Evolutionary conservation across 2,888 invertebrate genomes (phyloP), one percentile per base, ranked within the genome.

Genomic region (Noctua janthe): DNA sequence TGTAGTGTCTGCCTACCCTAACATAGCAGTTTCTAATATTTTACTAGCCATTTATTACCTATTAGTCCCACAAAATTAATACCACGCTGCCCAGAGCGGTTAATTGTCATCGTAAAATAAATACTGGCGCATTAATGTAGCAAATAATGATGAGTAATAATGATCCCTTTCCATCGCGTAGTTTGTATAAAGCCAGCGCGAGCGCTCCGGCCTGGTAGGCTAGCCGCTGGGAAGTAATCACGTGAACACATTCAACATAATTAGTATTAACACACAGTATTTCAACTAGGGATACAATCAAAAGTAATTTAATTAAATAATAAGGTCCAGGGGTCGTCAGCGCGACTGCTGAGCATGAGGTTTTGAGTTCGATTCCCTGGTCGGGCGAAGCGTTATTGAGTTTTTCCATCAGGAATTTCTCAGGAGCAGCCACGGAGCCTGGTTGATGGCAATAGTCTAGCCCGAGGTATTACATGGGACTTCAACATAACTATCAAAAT

Each of bases 131-230:
- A 39, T 82, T 83, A 86, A 86, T 62, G 51, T 62, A 74, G 67
- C 67, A 74, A 78, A 87, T 84, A 87, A 83, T 83, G 49, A 80
- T 87, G 71, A 87, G 35, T 80, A 56, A 84, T 43, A 87, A 77
- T 80, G 72, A 85, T 77, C 74, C 62, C 51, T 69, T 70, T 59
- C 66, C 76, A 74, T 80, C 15, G 72, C 85, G 54, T 74, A 67
- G 43, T 77, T 75, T 70, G 76, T 84, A 74, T 71, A 15, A 69
- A 62, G 20, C 29, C 54, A 35, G 39, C 54, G 23, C 29, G 49
- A 35, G 39, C 54, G 54, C 43, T 56, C 17, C 8, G 54, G 47
- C 35, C 71, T 49, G 59, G 84, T 79, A 62, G 69, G 49, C 79
- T 66, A 76, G 71, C 29, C 29, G 64, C 64, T 87, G n/a, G 71